These are phyloP conservation scores for Vulpes lagopus DNA, from an alignment of 2,113 vertebrate species.

Conservation along the genomic window DNA sequence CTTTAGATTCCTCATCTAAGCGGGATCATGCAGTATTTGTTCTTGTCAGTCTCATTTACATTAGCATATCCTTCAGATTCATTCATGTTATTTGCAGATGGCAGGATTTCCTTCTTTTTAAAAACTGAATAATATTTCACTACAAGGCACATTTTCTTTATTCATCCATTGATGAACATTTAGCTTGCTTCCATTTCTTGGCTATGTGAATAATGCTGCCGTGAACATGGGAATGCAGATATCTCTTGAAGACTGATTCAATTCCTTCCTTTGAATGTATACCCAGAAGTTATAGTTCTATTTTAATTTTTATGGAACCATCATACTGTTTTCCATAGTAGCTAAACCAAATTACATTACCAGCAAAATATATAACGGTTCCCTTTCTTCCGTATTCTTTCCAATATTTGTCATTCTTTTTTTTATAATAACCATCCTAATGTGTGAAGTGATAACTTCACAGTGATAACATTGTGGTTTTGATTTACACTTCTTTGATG, in stretches of 20 bases:
- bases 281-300: not conserved
- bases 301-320: not conserved
- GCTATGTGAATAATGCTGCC: not conserved
- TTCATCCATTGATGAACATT: not conserved
- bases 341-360: not conserved
- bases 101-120: not conserved
- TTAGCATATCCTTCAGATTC: not conserved
- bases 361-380: not conserved
- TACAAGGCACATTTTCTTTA: not conserved
- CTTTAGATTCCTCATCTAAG: conserved; percentile 3
- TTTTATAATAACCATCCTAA: no score
- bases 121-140: not conserved
- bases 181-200: not conserved
- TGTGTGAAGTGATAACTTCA: no score
- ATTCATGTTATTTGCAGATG: not conserved
- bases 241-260: not conserved
- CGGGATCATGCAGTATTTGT: not conserved
- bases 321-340: not conserved
- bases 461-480: no score
- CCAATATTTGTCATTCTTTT: no score
- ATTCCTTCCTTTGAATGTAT: not conserved
- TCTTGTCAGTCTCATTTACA: not conserved
- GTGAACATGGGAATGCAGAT: not conserved
- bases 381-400: no score
- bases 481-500: no score